Percentiles rank a stretch among this genome's conserved stretches.
phyloP scores from a whole-genome alignment of 2,888 invertebrate genomes.

The Trachelus iudaicus region DNA sequence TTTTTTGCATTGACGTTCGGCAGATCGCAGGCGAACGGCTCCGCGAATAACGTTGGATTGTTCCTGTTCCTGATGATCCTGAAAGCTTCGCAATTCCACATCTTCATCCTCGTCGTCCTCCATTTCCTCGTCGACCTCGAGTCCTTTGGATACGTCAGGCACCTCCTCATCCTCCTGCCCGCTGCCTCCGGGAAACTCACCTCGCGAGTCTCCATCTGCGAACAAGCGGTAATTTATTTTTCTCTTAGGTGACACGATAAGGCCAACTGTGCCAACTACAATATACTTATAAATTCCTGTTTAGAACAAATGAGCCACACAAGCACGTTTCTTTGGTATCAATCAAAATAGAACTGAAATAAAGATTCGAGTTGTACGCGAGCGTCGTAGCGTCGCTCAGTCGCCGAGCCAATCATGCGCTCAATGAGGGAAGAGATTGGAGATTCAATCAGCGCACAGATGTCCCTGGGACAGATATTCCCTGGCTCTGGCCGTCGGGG shows the following conservation, averaged over 20 bases:
- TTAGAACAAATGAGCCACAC: too few relatives aligned
- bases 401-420: background rate
- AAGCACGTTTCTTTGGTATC: too few relatives aligned
- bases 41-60: conserved; percentile 45
- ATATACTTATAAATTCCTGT: too few relatives aligned
- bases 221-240: conserved; percentile 21
- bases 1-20: conserved; percentile 46
- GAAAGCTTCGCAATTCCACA: conserved; percentile 61
- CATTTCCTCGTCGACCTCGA: conserved; percentile 67
- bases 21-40: conserved; percentile 30
- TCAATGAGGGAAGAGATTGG: conserved; percentile 53
- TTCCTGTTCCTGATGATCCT: conserved; percentile 41
- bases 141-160: conserved; percentile 58
- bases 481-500: conserved; percentile 57
- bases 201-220: conserved; percentile 68
- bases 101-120: conserved; percentile 68
- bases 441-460: conserved; percentile 66
- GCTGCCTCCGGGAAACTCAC: conserved; percentile 64
- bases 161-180: conserved; percentile 62
- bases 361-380: conserved; percentile 15
- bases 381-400: background rate
- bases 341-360: background rate
- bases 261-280: too few relatives aligned
- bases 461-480: conserved; percentile 66
- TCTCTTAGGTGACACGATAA: background rate